Evolutionary conservation across 2,113 vertebrate species (phyloP).

Genomic region (Coptodon rendalli): DNA sequence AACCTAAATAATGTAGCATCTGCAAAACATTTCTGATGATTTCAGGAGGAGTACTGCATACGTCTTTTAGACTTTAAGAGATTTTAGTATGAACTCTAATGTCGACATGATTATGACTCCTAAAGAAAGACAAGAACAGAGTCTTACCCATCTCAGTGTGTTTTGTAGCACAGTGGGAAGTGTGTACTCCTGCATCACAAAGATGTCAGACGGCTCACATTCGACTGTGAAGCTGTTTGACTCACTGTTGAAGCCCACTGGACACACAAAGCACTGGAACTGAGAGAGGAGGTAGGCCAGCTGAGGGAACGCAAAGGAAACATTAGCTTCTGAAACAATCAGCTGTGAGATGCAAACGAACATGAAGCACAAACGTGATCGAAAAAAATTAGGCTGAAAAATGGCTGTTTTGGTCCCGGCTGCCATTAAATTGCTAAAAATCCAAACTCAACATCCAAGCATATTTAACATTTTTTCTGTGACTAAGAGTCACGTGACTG

Average conservation of each 20-base stretch:
- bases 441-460: accelerated
- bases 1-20: neutral
- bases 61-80: accelerated
- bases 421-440: neutral
- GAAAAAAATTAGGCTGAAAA: neutral
- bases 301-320: slow-evolving; percentile 53
- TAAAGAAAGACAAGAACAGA: neutral
- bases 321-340: neutral
- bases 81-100: neutral
- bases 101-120: neutral
- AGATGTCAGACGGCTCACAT: slow-evolving; percentile 88
- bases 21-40: neutral
- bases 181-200: slow-evolving; percentile 84
- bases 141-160: slow-evolving; percentile 77
- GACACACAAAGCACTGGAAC: slow-evolving; percentile 93
- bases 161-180: slow-evolving; percentile 77
- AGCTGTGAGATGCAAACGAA: neutral
- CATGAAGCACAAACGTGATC: accelerated
- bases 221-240: slow-evolving; percentile 86
- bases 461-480: neutral
- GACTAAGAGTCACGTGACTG: neutral
- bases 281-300: slow-evolving; percentile 86
- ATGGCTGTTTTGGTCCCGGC: accelerated
- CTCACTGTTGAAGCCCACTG: slow-evolving; percentile 88
- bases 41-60: neutral